Conservation (phyloP, 2,888 invertebrate genomes). For the Toxonevra muliebris region DNA sequence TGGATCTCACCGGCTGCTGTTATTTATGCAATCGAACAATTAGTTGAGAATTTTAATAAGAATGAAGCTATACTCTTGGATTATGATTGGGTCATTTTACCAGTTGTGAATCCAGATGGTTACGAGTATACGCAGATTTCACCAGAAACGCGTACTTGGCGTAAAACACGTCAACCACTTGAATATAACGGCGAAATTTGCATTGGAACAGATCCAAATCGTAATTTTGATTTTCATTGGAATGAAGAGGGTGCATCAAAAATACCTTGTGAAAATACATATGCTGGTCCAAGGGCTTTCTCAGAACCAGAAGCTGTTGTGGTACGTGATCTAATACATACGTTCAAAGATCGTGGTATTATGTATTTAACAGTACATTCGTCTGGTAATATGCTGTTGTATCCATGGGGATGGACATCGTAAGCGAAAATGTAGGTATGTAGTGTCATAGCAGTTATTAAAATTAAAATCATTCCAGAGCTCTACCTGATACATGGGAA, state of each 20-base stretch:
- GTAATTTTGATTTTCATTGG: slow-evolving; percentile 80
- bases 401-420: slow-evolving; percentile 73
- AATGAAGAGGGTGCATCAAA: slow-evolving; percentile 66
- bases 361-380: slow-evolving; percentile 80
- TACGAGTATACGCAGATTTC: slow-evolving; percentile 60
- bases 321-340: slow-evolving; percentile 68
- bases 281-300: slow-evolving; percentile 70
- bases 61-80: slow-evolving; percentile 55
- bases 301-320: slow-evolving; percentile 76
- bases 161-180: slow-evolving; percentile 73
- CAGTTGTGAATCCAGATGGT: slow-evolving; percentile 63
- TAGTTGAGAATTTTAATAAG: slow-evolving; percentile 68
- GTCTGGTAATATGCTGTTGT: slow-evolving; percentile 74
- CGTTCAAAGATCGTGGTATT: slow-evolving; percentile 64
- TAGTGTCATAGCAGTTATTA: background rate
- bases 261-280: slow-evolving; percentile 70
- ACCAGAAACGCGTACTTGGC: slow-evolving; percentile 68
- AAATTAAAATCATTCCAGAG: slow-evolving; percentile 43
- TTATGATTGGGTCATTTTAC: slow-evolving; percentile 59
- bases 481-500: slow-evolving; percentile 64
- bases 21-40: slow-evolving; percentile 72
- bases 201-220: slow-evolving; percentile 78
- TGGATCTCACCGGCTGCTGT: slow-evolving; percentile 76
- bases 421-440: slow-evolving; percentile 54
- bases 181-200: slow-evolving; percentile 65